These are phyloP conservation scores for Trissoscelio sp. DNA, from an alignment of 2,888 invertebrate genomes.

Conservation along the genomic window DNA sequence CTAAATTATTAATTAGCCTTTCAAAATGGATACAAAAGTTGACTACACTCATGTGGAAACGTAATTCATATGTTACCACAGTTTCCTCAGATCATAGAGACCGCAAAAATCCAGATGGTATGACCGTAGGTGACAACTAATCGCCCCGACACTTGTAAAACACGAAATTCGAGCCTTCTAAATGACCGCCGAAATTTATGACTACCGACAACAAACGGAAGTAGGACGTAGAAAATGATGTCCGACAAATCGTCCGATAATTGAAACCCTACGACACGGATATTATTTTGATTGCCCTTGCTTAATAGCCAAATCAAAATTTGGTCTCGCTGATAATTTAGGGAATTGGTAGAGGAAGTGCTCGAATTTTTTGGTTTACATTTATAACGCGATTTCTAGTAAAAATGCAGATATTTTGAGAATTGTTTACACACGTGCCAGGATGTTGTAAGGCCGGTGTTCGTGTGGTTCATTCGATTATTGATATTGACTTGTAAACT, in stretches of 20 bases:
- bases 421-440: conserved; percentile 83
- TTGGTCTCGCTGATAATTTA: conserved; percentile 17
- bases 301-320: conserved; percentile 24
- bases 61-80: conserved; percentile 34
- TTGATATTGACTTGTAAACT: conserved; percentile 61
- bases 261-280: not conserved
- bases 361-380: conserved; percentile 14
- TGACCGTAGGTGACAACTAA: conserved; percentile 69
- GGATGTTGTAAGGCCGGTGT: conserved; percentile 79
- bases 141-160: conserved; percentile 79
- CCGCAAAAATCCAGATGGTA: conserved; percentile 73
- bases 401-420: conserved; percentile 74
- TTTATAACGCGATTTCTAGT: conserved; percentile 30
- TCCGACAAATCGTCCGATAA: conserved; percentile 32
- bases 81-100: conserved; percentile 69
- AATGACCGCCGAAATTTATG: conserved; percentile 65
- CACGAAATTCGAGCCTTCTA: conserved; percentile 77
- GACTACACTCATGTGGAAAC: conserved; percentile 7
- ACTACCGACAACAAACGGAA: conserved; percentile 63
- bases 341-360: conserved; percentile 2
- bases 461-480: conserved; percentile 71
- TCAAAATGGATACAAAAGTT: conserved; percentile 16
- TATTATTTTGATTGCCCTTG: conserved; percentile 9
- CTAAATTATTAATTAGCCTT: too few species aligned
- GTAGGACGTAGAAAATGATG: conserved; percentile 24